Evolutionary conservation across 2,797 vertebrate genomes (phyloP), one percentile per base, ranked within the genome.

Genomic region (Helarctos malayanus): DNA sequence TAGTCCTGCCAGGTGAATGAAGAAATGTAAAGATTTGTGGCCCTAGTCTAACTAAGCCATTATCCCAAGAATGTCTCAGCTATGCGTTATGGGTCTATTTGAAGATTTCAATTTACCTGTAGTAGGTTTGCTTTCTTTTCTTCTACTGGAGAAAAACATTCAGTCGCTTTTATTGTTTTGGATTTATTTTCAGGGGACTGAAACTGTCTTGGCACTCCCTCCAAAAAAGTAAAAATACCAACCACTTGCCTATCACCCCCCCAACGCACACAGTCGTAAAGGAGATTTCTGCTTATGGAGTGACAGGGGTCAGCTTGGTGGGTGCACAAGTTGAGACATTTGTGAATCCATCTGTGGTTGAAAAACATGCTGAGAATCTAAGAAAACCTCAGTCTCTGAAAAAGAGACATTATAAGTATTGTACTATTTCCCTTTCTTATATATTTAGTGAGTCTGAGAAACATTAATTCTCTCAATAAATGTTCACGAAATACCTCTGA

Each of bases 91-190:
- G 56, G 54, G 49, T 92, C 85, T 91, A 12, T 81, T 80, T 73
- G 94, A 95, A 80, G 95, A 96, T 93, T 97, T 81, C 97, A 83
- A 56, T 96, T 97, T 95, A 96, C 94, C 92, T 94, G 73, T 93
- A 90, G 95, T 45, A 87, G 63, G 47, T 88, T 90, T 87, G 52
- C 76, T 97, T 96, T 84, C 73, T 41, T 93, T 89, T 84, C 54
- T 91, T 85, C 80, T 23, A 49, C 52, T 29, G 49, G 71, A 57
- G 38, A 86, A 94, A 92, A 65, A 84, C 57, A 95, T 88, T 88
- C 65, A 59, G 54, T 57, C 49, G 32, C 23, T 76, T 76, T 97
- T 87, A 84, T 68, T 87, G 81, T 84, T 94, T 92, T n/a, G 32
- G 35, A 79, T 94, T 97, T 56, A 63, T 96, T 92, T 97, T 90